Evolutionary conservation across 2,797 vertebrate species (phyloP).

Genomic region (Ficedula albicollis): DNA sequence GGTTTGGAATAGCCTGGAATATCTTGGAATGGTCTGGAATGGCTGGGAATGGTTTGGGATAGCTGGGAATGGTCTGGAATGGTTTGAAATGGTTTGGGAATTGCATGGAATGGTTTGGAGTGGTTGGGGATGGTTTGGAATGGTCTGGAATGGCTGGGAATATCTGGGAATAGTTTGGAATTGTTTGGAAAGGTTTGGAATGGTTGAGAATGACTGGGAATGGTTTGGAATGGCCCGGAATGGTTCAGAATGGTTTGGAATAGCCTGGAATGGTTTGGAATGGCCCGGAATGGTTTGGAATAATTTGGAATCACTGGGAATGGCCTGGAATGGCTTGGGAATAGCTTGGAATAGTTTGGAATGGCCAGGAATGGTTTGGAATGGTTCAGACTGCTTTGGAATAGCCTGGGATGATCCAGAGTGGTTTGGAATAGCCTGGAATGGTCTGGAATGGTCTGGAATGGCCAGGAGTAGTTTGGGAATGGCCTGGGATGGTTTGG

Average conservation of each 20-base stretch:
- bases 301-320: background rate
- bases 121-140: background rate
- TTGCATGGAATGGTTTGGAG: too few relatives aligned
- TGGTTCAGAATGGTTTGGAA: background rate
- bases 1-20: background rate
- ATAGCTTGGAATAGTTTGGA: background rate
- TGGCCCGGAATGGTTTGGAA: too few relatives aligned
- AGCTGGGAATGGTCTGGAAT: background rate
- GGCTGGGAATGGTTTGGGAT: background rate
- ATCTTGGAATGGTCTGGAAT: too few relatives aligned
- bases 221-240: background rate
- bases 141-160: too few relatives aligned
- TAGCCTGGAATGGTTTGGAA: too few relatives aligned
- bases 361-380: too few relatives aligned
- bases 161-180: too few relatives aligned
- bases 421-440: background rate
- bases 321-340: background rate
- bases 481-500: too few relatives aligned
- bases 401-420: background rate
- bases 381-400: background rate
- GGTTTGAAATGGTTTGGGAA: too few relatives aligned
- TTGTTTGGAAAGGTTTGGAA: too few relatives aligned
- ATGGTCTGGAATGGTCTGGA: background rate
- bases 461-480: too few relatives aligned
- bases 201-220: background rate